phyloP scores from a whole-genome alignment of 2,797 vertebrate species.

The Poeciliopsis paucimaculata region DNA sequence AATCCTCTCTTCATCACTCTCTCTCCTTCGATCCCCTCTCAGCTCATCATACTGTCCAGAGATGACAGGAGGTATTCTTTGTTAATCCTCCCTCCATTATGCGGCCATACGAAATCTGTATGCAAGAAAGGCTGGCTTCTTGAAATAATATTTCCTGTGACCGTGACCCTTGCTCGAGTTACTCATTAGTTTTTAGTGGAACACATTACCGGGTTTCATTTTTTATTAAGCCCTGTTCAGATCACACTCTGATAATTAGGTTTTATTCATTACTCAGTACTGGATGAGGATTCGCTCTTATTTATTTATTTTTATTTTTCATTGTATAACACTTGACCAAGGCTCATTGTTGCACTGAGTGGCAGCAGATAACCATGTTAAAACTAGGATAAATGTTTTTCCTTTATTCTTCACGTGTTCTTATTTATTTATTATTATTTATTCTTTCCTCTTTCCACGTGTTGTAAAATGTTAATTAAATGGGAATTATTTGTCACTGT shows the following conservation, averaged over 20 bases:
- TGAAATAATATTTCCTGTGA: conserved; percentile 72
- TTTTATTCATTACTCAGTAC: conserved; percentile 44
- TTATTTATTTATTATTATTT: too few relatives aligned
- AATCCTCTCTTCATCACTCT: conserved; percentile 60
- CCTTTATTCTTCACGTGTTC: not conserved
- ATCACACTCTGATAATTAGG: conserved; percentile 63
- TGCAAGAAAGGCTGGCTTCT: conserved; percentile 44
- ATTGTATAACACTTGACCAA: not conserved
- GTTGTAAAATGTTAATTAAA: not conserved
- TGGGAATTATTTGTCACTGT: not conserved
- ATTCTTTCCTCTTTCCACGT: not conserved
- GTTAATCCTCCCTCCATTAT: conserved; percentile 75
- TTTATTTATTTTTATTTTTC: conserved; percentile 2
- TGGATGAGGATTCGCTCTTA: conserved; percentile 21
- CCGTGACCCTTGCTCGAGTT: conserved; percentile 66
- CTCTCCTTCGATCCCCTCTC: conserved; percentile 70
- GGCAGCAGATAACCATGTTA: not conserved
- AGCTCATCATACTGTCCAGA: conserved; percentile 65
- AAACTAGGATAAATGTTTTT: not conserved
- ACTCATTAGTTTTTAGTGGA: conserved; percentile 68
- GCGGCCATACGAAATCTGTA: conserved; percentile 64
- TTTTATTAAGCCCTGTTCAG: conserved; percentile 55
- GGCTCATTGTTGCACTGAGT: not conserved
- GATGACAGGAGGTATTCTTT: conserved; percentile 78
- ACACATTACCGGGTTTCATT: conserved; percentile 55